These are phyloP conservation scores for Camelus bactrianus DNA, from an alignment of 2,113 vertebrate species.

Conservation along the genomic window DNA sequence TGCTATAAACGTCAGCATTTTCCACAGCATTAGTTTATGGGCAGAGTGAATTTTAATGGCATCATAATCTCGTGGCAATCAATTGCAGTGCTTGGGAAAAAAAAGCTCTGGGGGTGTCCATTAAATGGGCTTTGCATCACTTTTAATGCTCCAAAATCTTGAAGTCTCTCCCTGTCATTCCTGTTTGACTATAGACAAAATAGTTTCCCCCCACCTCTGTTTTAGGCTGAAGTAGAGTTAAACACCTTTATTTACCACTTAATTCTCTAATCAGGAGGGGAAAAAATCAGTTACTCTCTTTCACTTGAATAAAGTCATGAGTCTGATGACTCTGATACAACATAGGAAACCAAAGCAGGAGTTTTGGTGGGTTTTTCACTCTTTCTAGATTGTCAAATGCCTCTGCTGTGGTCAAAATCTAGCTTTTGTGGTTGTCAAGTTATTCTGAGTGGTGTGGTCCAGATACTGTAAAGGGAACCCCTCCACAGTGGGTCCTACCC, in stretches of 20 bases:
- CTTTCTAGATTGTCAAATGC: not conserved
- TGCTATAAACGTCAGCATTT: constrained; percentile 91
- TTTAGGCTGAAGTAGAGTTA: constrained; percentile 9
- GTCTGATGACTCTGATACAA: not conserved
- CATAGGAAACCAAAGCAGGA: not conserved
- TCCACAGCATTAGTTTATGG: constrained; percentile 88
- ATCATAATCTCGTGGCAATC: constrained; percentile 90
- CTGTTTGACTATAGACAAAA: constrained; percentile 59
- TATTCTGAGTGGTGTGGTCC: not conserved
- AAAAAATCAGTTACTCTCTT: not conserved
- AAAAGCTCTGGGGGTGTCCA: constrained; percentile 85
- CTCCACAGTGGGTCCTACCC: not conserved
- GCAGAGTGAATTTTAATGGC: constrained; percentile 92
- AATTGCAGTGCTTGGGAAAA: constrained; percentile 83
- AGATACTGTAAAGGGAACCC: not conserved
- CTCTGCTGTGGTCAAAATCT: not conserved
- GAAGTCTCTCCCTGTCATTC: constrained; percentile 55
- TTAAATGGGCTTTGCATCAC: constrained; percentile 88
- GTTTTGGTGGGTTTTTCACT: not conserved
- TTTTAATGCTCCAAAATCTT: constrained; percentile 79
- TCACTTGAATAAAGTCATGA: constrained; percentile 1
- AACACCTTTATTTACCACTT: constrained; percentile 56
- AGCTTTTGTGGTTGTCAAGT: not conserved
- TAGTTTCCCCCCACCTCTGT: not conserved
- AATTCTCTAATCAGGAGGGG: constrained; percentile 27